phyloP scores from a whole-genome alignment of 1,140 invertebrate species.

The Caerostris extrusa region DNA sequence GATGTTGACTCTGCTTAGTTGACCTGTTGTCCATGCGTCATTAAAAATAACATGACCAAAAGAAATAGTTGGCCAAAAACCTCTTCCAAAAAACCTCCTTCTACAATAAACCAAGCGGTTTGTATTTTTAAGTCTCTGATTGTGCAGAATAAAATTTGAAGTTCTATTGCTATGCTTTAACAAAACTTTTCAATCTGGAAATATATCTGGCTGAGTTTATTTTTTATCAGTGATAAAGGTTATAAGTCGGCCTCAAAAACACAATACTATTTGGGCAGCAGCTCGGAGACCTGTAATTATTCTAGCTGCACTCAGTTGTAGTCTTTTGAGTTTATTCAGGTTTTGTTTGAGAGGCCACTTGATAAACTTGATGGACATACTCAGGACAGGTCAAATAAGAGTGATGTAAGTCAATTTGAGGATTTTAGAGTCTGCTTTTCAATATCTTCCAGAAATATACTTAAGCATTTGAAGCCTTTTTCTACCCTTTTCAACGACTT shows the following conservation, averaged over 20 bases:
- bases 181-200: not conserved
- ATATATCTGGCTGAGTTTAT: not conserved
- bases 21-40: no score
- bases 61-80: conserved; percentile 1
- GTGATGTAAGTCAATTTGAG: conserved; percentile 23
- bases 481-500: conserved; percentile 19
- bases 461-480: conserved; percentile 25
- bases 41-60: no score
- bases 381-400: no score
- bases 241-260: not conserved
- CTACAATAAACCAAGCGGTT: conserved; percentile 27
- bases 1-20: no score
- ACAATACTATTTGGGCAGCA: conserved; percentile 26
- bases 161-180: no score
- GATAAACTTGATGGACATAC: no score
- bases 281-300: no score
- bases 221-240: conserved; percentile 5
- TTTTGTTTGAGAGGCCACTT: no score
- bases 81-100: conserved; percentile 11
- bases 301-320: conserved; percentile 44
- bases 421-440: conserved; percentile 23
- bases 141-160: conserved; percentile 16
- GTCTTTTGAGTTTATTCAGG: not conserved
- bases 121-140: conserved; percentile 23
- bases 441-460: no score